phyloP scores from a whole-genome alignment of 2,113 vertebrate species.

The Siphamia tubifer region DNA sequence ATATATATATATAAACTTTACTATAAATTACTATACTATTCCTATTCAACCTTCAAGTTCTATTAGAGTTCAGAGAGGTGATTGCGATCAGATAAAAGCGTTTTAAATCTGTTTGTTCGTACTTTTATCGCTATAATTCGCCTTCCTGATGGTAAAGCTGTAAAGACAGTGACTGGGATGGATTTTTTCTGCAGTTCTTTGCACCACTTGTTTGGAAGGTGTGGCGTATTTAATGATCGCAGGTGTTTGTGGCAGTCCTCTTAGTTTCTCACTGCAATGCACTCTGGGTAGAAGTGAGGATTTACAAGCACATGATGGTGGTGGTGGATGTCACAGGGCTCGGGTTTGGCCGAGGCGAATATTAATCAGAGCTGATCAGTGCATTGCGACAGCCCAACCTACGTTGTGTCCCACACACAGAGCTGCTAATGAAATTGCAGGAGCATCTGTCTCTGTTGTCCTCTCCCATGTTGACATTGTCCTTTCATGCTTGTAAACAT shows the following conservation, averaged over 20 bases:
- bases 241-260: background rate
- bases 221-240: slow-evolving; percentile 31
- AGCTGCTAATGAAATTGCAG: slow-evolving; percentile 65
- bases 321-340: slow-evolving; percentile 19
- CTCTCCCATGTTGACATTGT: background rate
- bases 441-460: slow-evolving; percentile 51
- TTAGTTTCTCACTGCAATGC: slow-evolving; percentile 8
- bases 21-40: too few relatives aligned
- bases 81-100: too few relatives aligned
- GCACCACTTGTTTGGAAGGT: background rate
- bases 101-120: too few relatives aligned
- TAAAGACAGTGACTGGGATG: too few relatives aligned
- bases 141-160: too few relatives aligned
- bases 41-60: too few relatives aligned
- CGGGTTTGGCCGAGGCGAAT: background rate
- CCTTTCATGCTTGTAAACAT: background rate
- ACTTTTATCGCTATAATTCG: too few relatives aligned
- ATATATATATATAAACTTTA: too few relatives aligned
- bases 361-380: slow-evolving; percentile 51
- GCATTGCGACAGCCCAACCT: slow-evolving; percentile 17
- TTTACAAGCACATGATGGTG: background rate
- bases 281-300: slow-evolving; percentile 15
- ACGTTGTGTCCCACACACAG: slow-evolving; percentile 36
- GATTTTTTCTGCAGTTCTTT: background rate
- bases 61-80: too few relatives aligned